Percentiles rank a stretch among this genome's conserved stretches.
Conservation (phyloP, 2,888 invertebrate species). For the Pantelozetes paolii region DNA sequence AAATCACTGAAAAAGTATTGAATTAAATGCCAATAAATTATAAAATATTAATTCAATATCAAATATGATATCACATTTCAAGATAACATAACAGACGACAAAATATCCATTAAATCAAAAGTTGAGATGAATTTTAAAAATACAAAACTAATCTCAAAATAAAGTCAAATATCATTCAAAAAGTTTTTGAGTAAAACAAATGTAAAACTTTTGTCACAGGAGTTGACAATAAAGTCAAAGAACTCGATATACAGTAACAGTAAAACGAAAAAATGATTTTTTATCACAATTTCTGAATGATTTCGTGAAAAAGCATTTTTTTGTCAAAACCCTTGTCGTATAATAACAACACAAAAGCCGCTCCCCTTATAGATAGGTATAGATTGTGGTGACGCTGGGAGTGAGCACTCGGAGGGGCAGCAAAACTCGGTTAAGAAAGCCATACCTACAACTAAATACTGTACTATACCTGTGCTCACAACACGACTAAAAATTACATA, state of each 20-base stretch:
- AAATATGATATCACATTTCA: too few species aligned
- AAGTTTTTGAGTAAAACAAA: neutral
- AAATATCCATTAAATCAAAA: neutral
- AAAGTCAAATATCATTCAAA: neutral
- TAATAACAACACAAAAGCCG: neutral
- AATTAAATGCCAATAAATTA: too few species aligned
- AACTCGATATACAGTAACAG: neutral
- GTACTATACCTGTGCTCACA: too few species aligned
- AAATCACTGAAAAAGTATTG: too few species aligned
- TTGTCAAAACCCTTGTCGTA: neutral
- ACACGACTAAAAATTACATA: neutral
- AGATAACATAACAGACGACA: too few species aligned
- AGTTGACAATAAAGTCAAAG: neutral
- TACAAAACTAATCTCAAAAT: neutral
- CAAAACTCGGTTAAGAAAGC: slow-evolving; percentile 16
- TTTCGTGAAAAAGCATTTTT: neutral
- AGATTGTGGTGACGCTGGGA: neutral
- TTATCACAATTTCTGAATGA: neutral
- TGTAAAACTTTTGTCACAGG: neutral
- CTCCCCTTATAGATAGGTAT: neutral
- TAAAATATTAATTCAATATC: too few species aligned
- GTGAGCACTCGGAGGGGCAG: neutral
- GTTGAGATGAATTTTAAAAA: neutral
- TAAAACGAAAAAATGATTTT: neutral
- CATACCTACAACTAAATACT: neutral